Base-by-base conservation (phyloP, 2,113 vertebrate species). In the Neopipo cinnamomea region DNA sequence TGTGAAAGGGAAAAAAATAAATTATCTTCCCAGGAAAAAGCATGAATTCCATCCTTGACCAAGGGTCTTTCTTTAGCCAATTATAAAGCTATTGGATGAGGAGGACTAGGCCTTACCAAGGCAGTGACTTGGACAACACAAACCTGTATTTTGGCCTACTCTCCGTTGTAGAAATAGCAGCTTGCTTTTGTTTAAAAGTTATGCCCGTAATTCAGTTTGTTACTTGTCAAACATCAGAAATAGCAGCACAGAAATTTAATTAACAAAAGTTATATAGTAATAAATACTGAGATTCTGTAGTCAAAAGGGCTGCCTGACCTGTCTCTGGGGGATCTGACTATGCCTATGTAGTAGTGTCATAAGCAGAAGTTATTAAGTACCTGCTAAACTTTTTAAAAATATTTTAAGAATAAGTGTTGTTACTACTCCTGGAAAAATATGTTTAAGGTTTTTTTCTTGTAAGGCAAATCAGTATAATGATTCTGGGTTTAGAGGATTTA, bases 401-500 rank as follows among this genome's bases (percentile, higher is more conserved):
- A 10, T 72, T 67, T 77, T 44, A 8, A 47, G 52, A 31, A 18
- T 14, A 52, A 66, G 2, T 70, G 9, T 77, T 53, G 8, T 74
- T 78, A 8, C 18, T 68, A 31, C 27, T 78, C 55, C 21, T 31
- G 16, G 1, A 33, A 37, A 56, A 79, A 41, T 30, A 70, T 8
- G 3, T 35, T 53, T 35, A 0, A 70, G 24, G 7, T 9, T 63
- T 73, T 82, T 72, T 27, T 16, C 47, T 86, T 2, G 0, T 58
- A 0, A 61, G 21, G 52, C 8, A 50, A 52, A 23, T 71, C 7
- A 35, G 5, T 50, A 4, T 25, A 9, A 4, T 55, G 0, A 30
- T 83, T 80, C 28, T 35, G 14, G 2, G 73, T 85, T 85, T 71
- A 17, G 12, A 52, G 46, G 2, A 35, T 91, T 75, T 93, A 28